Base-by-base conservation (phyloP, 1,140 invertebrate species). In the Limonius californicus region DNA sequence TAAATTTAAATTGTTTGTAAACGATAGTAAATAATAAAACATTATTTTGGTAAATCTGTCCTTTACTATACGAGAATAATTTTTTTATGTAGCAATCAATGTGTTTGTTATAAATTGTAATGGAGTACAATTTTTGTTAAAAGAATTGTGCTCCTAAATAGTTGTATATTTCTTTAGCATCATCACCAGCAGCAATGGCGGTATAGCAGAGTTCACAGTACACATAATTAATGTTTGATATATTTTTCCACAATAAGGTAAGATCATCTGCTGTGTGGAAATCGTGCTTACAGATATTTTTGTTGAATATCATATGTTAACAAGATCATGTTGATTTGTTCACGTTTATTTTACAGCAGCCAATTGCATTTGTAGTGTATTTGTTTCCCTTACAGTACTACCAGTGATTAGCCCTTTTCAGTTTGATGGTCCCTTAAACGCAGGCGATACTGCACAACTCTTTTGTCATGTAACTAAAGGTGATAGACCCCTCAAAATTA, bases 401-500 rank as follows among this genome's bases (percentile, higher is more conserved):
- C 61, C 59, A 45, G 54, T 67, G 16, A 59, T 62, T 39, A 62
- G 57, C 58, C 64, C 61, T 53, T 64, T 63, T 63, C 57, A 63
- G 32, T 66, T 66, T 57, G 80, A 82, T n/a, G 79, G 79, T 50
- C 79, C 81, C 14, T 72, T 79, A 14, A 83, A 82, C 69, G 84
- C 85, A 70, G 87, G 87, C 0, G 85, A 88, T 65, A 82, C 84
- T 23, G 77, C 81, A 2, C 80, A 81, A 57, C 74, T 82, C 0
- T 81, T 32, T 9, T 85, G 83, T 54, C 77, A 81, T 2, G 79
- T 84, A 0, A 77, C 82, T 3, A 83, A 84, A 65, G 86, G 86
- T 2, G 84, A 85, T 65, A 59, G 76, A 39, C 83, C 82, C 1
- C 62, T 84, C 6, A 74, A 78, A 12, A 81, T 84, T 18, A 75